Percentiles rank a stretch among this genome's conserved stretches.
phyloP scores from a whole-genome alignment of 2,113 vertebrate genomes.

The Pituophis catenifer region DNA sequence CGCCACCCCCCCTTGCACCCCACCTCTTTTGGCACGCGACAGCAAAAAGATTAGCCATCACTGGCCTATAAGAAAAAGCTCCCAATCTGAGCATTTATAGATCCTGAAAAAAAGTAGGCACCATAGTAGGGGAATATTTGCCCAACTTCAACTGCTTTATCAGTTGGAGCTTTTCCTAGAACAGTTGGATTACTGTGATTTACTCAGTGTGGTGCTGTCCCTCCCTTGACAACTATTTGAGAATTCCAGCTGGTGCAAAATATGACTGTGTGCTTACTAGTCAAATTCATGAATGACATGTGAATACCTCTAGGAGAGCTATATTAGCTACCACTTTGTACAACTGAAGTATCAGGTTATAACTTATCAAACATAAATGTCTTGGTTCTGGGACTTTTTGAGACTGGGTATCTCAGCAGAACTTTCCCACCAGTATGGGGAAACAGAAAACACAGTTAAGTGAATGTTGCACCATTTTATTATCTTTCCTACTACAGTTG shows the following conservation, averaged over 20 bases:
- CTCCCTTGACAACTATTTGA: neutral
- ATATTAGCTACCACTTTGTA: neutral
- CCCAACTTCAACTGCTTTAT: neutral
- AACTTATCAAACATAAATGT: neutral
- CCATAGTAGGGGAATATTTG: neutral
- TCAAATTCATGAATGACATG: neutral
- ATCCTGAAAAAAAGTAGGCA: neutral
- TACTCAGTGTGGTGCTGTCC: neutral
- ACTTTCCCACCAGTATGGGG: neutral
- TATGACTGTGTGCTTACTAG: neutral
- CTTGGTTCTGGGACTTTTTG: neutral
- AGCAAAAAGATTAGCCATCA: no score
- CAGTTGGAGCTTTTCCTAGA: neutral
- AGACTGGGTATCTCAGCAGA: neutral
- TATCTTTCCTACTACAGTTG: no score
- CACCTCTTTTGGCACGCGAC: no score
- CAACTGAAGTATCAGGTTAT: neutral
- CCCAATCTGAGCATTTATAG: no score
- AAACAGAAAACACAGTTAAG: neutral
- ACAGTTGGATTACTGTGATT: neutral
- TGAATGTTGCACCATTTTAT: no score
- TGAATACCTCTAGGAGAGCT: neutral
- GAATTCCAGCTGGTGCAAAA: neutral
- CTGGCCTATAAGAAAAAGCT: no score
- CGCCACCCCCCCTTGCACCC: no score